Base-by-base conservation (phyloP, 1,140 invertebrate species). In the Stratiolaelaps scimitus region DNA sequence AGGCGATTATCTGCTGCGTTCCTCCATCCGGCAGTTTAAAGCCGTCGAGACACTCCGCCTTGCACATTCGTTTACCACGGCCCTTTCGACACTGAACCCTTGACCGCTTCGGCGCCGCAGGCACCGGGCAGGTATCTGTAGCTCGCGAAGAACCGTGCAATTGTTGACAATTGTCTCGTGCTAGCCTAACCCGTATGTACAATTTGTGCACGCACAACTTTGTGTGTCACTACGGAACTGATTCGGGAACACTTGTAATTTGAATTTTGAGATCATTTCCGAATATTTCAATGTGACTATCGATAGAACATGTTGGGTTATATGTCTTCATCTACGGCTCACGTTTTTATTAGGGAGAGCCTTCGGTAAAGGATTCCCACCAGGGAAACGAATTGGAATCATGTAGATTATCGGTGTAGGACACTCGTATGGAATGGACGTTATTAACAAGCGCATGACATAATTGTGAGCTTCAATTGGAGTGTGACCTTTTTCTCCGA, bases 11-110 rank as follows among this genome's bases (percentile, higher is more conserved):
- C 0, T 83, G 76, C 1, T 83, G 75, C 0, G 77, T 73, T 0
- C 81, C 80, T 1, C 84, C 83, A 70, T 85, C 83, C 0, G 82
- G 80, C 72, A 86, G 86, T 68, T 81, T 75, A 75, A 85, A 80
- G 10, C 81, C 81, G 23, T 78, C 72, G 43, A 78, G 65, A 68
- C 85, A 86, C 0, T 76, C 78, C 29, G 85, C 77, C 0, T 80
- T 82, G 71, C 85, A 85, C n/a, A 74, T 72, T 19, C 81, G 40
- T 26, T 34, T 26, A 7, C 29, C 43, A 0, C 15, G 1, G 46
- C 34, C 17, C 2, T 15, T 1, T n/a, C 45, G 20, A 40, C 43
- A 60, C 23, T 60, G 15, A 26, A 60, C 53, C 53, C 34, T 60
- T 1, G 53, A 60, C 4, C 34, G 26, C 26, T 23, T 60, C 10